phyloP scores from a whole-genome alignment of 2,888 invertebrate genomes.

The Chymomyza procnemis region DNA sequence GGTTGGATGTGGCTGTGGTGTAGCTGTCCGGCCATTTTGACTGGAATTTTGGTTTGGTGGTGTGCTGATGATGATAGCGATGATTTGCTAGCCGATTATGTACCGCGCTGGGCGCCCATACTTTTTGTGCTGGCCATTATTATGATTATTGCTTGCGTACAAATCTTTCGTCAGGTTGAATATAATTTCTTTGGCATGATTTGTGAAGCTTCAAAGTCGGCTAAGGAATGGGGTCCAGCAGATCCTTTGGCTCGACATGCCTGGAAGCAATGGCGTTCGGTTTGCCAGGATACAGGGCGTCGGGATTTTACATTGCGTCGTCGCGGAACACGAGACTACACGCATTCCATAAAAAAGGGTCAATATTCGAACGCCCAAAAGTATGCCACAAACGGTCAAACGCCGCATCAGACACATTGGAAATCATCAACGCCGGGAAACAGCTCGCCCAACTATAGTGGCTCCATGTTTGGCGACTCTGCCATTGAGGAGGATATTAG shows the following conservation, averaged over 20 bases:
- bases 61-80: conserved; percentile 76
- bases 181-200: conserved; percentile 79
- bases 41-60: conserved; percentile 78
- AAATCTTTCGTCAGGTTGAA: conserved; percentile 78
- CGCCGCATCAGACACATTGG: conserved; percentile 68
- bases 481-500: conserved; percentile 79
- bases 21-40: conserved; percentile 75
- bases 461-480: conserved; percentile 79
- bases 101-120: conserved; percentile 78
- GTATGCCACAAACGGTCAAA: conserved; percentile 57
- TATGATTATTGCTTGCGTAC: conserved; percentile 75
- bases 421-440: conserved; percentile 78
- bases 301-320: conserved; percentile 78
- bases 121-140: conserved; percentile 74
- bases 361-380: conserved; percentile 75
- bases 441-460: conserved; percentile 78
- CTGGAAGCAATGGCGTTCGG: conserved; percentile 79
- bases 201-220: conserved; percentile 78
- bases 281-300: conserved; percentile 78
- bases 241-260: conserved; percentile 78
- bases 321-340: conserved; percentile 78
- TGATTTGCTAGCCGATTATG: conserved; percentile 68
- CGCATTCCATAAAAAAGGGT: conserved; percentile 78
- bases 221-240: conserved; percentile 79
- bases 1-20: conserved; percentile 78